Evolutionary conservation across 2,888 invertebrate species (phyloP), one percentile per base, ranked within the genome.

Genomic region (Tanytarsus gracilentus): DNA sequence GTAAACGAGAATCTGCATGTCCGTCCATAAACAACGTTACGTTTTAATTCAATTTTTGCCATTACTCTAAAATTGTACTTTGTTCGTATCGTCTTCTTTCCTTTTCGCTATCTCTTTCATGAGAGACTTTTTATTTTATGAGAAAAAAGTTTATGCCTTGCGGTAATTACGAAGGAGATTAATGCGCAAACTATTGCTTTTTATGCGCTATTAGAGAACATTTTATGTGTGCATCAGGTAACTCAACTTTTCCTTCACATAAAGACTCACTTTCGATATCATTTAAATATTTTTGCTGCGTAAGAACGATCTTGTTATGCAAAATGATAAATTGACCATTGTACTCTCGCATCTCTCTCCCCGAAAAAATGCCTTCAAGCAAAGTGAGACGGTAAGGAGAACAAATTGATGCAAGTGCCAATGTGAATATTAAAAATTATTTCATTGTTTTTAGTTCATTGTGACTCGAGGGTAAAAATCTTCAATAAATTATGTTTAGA

Each of bases 281-380:
- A 58, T 56, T 56, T 56, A 27, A 56, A 56, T 56, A 56, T 29
- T 30, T 9, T 56, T 36, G 21, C 26, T 48, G 6, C 55, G 18
- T n/a, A 27, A 58, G 18, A 50, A 14, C 60, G 26, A 60, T 60
- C 60, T 60, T 39, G 60, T 60, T 60, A 60, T 60, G 49, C 50
- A 60, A 50, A 50, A 50, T 60, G 60, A 60, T 60, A 60, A 60
- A 60, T 60, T 60, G 36, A 33, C 40, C 60, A 60, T 60, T 60
- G 60, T 60, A 50, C 50, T 50, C 23, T 44, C 11, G 16, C 23
- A 44, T 23, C 8, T 11, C 9, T 23, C 11, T 23, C 9, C 16
- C n/a, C 16, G 16, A 44, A 14, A 44, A 44, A 50, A 50, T 50
- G 26, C 16, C 29, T 50, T 44, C 23, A 44, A 44, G 44, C 44